Evolutionary conservation across 2,888 invertebrate species (phyloP).

Genomic region (Odontomyia ornata): DNA sequence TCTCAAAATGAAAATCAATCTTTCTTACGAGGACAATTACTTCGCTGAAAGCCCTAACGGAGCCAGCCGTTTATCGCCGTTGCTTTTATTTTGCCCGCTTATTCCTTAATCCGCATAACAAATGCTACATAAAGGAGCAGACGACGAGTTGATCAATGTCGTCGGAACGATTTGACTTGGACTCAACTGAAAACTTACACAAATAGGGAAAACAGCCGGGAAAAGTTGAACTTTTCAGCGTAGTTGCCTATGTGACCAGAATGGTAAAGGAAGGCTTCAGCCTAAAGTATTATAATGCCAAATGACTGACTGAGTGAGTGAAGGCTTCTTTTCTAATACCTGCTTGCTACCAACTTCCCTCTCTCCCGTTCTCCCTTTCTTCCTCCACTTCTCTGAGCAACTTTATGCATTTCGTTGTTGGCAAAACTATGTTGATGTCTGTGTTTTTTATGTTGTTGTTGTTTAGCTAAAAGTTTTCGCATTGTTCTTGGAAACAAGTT

Average conservation of each 20-base stretch:
- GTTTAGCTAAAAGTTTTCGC: constrained; percentile 23
- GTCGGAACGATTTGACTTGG: background rate
- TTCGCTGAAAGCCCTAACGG: constrained; percentile 7
- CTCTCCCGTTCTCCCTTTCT: no score
- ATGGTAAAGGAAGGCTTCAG: constrained; percentile 15
- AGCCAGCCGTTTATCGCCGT: constrained; percentile 1
- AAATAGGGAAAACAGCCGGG: constrained; percentile 12
- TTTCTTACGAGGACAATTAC: constrained; percentile 10
- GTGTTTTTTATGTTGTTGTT: constrained; percentile 3
- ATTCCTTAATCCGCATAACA: background rate
- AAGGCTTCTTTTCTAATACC: background rate
- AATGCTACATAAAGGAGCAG: constrained; percentile 1
- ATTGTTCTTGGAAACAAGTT: constrained; percentile 23
- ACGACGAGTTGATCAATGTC: constrained; percentile 21
- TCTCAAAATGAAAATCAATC: background rate
- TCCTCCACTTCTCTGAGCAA: no score
- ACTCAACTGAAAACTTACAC: background rate
- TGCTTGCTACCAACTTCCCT: background rate
- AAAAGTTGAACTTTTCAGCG: background rate
- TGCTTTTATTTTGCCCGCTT: background rate
- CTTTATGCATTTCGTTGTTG: background rate
- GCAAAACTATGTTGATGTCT: background rate
- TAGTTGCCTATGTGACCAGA: constrained; percentile 21
- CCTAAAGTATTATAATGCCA: background rate
- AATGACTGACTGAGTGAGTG: background rate